These are phyloP conservation scores for Helogale parvula DNA, from an alignment of 2,113 vertebrate species.

Conservation along the genomic window DNA sequence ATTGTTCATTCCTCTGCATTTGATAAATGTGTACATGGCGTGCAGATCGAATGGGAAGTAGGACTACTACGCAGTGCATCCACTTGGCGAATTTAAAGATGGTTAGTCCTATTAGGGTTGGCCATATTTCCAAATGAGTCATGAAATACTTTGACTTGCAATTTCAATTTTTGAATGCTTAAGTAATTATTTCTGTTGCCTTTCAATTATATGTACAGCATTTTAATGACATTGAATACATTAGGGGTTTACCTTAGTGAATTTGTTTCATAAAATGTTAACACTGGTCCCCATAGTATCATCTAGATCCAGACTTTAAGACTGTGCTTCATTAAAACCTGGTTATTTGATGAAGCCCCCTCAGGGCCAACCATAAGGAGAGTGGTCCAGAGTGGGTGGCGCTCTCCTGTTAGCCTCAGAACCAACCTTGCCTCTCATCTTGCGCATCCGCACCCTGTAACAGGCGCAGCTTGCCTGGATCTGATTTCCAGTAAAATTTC, in stretches of 20 bases:
- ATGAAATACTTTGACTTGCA: background rate
- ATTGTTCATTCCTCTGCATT: too few relatives aligned
- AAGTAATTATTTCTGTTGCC: background rate
- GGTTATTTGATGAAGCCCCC: background rate
- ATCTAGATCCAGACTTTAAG: background rate
- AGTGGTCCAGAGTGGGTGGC: background rate
- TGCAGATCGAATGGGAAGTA: background rate
- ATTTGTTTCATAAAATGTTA: background rate
- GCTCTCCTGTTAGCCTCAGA: background rate
- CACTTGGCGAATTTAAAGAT: background rate
- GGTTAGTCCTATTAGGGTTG: background rate
- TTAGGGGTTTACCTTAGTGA: background rate
- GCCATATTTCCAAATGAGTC: background rate
- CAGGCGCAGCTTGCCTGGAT: background rate
- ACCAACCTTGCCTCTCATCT: background rate
- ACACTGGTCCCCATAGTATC: background rate
- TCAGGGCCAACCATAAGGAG: background rate
- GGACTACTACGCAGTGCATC: background rate
- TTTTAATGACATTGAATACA: background rate
- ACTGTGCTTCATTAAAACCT: background rate
- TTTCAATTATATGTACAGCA: background rate
- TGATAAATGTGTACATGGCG: background rate
- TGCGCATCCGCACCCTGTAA: too few relatives aligned
- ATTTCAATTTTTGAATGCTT: background rate
- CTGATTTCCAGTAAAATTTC: background rate